These are phyloP conservation scores for Planococcus citri DNA, from an alignment of 1,140 invertebrate genomes.

Conservation along the genomic window DNA sequence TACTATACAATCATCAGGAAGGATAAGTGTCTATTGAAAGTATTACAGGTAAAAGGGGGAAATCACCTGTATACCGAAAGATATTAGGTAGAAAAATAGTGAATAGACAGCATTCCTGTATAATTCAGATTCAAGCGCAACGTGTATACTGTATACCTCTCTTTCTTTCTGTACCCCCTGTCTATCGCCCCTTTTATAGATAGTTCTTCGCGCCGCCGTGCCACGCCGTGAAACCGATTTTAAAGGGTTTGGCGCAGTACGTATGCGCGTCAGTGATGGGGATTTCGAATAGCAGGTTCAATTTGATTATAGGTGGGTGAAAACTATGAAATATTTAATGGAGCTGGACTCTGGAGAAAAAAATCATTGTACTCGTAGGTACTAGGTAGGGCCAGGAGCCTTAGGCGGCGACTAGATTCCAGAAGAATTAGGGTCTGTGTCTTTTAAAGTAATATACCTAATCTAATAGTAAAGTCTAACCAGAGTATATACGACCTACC, in stretches of 20 bases:
- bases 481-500: no score
- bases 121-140: not conserved
- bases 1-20: conserved; percentile 4
- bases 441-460: not conserved
- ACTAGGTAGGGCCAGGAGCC: conserved; percentile 9
- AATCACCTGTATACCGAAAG: conserved; percentile 10
- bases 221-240: not conserved
- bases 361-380: not conserved
- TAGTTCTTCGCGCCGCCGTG: no score
- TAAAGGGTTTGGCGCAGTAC: conserved; percentile 5
- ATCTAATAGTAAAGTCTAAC: not conserved
- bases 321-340: conserved; percentile 15
- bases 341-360: conserved; percentile 11
- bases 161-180: no score
- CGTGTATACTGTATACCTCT: not conserved
- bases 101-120: conserved; percentile 14
- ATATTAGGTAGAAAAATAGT: not conserved
- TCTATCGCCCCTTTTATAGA: no score
- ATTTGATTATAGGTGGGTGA: conserved; percentile 16
- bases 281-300: not conserved
- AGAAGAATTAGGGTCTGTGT: not conserved
- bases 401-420: not conserved
- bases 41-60: conserved; percentile 10
- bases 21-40: conserved; percentile 7
- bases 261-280: not conserved